A percentile compares a stretch with the other conserved stretches of the same genome.
Evolutionary conservation across 2,888 invertebrate species (phyloP).

Genomic region (Rhagonycha fulva): DNA sequence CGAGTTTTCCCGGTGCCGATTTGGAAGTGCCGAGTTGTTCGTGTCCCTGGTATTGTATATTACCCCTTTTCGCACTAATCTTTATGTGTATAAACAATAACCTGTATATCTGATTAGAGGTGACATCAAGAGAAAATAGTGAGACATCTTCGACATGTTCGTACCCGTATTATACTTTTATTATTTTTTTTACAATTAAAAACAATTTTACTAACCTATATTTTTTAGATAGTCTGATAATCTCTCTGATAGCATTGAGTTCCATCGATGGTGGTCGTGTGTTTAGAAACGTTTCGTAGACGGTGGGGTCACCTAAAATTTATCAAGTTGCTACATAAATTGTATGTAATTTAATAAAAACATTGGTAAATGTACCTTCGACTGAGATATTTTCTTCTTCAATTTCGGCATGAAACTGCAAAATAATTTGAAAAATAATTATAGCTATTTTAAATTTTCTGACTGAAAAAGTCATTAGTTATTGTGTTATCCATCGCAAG

Average conservation of each 20-base stretch:
- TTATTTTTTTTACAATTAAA: background rate
- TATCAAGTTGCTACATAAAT: background rate
- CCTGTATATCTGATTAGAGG: too few relatives aligned
- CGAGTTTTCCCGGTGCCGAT: too few relatives aligned
- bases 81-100: too few relatives aligned
- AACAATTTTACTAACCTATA: conserved; percentile 56
- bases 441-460: background rate
- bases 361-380: background rate
- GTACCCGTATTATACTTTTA: too few relatives aligned
- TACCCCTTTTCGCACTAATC: too few relatives aligned
- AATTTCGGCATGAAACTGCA: conserved; percentile 74
- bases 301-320: conserved; percentile 57
- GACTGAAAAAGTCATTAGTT: too few relatives aligned
- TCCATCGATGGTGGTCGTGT: conserved; percentile 72
- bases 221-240: conserved; percentile 61
- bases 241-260: conserved; percentile 63
- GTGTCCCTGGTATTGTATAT: too few relatives aligned
- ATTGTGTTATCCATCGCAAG: too few relatives aligned
- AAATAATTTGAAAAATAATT: conserved; percentile 31
- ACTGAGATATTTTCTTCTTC: conserved; percentile 53
- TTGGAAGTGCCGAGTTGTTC: too few relatives aligned
- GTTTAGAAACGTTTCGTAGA: conserved; percentile 66
- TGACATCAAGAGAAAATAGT: too few relatives aligned
- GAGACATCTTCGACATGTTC: too few relatives aligned
- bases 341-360: background rate